These are phyloP conservation scores for Pelobates cultripes DNA, from an alignment of 2,797 vertebrate species.

Conservation along the genomic window DNA sequence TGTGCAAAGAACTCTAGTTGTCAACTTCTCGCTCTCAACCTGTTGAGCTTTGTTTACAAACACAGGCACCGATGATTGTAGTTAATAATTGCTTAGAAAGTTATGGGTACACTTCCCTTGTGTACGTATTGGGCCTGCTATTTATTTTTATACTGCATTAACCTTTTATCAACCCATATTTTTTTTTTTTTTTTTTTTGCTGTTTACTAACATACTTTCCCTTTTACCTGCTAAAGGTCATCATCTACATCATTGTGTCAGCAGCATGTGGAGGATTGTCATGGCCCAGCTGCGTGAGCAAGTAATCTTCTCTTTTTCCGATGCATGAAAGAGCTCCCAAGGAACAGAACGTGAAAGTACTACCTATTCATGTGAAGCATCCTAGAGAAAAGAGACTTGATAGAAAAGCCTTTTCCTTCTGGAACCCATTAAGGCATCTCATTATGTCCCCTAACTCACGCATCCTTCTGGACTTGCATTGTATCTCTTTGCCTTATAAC, in stretches of 20 bases:
- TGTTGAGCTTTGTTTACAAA: no score
- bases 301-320: conserved; percentile 66
- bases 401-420: conserved; percentile 44
- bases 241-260: conserved; percentile 91
- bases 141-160: no score
- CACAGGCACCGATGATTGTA: no score
- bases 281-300: conserved; percentile 85
- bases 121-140: no score
- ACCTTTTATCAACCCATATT: no score
- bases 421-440: conserved; percentile 43
- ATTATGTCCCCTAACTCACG: conserved; percentile 48
- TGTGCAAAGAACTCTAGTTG: no score
- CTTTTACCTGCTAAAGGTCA: conserved; percentile 72
- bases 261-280: conserved; percentile 85
- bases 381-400: conserved; percentile 58
- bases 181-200: neutral
- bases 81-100: no score
- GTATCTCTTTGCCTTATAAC: conserved; percentile 65
- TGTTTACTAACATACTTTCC: no score
- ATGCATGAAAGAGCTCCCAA: conserved; percentile 56
- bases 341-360: conserved; percentile 50
- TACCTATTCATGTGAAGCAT: conserved; percentile 41
- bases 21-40: no score
- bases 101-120: no score
- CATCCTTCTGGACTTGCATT: conserved; percentile 59